phyloP scores from a whole-genome alignment of 2,113 vertebrate species.

The Dinomys branickii region DNA sequence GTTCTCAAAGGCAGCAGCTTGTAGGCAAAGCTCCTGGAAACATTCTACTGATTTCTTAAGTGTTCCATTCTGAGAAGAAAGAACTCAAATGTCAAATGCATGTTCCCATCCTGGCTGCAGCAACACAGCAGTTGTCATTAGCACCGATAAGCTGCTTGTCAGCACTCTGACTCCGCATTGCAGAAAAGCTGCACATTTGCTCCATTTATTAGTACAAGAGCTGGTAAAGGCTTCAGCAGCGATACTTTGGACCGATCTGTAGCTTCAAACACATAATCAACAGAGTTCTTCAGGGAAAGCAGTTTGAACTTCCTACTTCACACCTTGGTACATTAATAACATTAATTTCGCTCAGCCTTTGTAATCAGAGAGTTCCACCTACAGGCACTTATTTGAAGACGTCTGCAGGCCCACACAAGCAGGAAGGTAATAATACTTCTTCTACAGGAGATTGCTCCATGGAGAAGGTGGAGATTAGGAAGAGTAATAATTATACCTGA shows the following conservation, averaged over 20 bases:
- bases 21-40: neutral
- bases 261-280: slow-evolving; percentile 35
- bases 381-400: slow-evolving; percentile 61
- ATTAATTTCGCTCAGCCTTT: slow-evolving; percentile 71
- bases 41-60: neutral
- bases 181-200: neutral
- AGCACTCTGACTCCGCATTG: neutral
- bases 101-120: neutral
- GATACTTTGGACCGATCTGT: neutral
- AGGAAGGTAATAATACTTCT: slow-evolving; percentile 73
- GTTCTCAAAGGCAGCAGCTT: neutral
- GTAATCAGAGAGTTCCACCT: slow-evolving; percentile 59
- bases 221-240: neutral
- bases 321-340: slow-evolving; percentile 74
- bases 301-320: slow-evolving; percentile 57
- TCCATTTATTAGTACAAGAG: neutral
- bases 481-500: slow-evolving; percentile 84
- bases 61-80: neutral
- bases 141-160: neutral
- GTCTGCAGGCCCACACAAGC: slow-evolving; percentile 63
- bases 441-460: slow-evolving; percentile 66
- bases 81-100: neutral
- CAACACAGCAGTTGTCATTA: neutral
- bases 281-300: slow-evolving; percentile 35
- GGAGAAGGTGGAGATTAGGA: slow-evolving; percentile 73